Percentiles rank a stretch among this genome's conserved stretches.
Conservation (phyloP, 2,113 vertebrate genomes). For the Athene cunicularia region DNA sequence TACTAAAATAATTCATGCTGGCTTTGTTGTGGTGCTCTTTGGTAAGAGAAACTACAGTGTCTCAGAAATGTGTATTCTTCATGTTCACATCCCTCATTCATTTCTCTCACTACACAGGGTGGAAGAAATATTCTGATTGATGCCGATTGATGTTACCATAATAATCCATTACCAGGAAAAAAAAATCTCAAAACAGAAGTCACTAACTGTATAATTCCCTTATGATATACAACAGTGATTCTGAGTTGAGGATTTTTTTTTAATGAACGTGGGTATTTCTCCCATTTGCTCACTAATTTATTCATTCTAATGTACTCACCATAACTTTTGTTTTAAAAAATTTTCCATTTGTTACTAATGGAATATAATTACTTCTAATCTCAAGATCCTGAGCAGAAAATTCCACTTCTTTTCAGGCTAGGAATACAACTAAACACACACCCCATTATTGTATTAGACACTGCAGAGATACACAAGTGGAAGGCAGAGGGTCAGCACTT, state of each 20-base stretch:
- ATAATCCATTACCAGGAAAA: background rate
- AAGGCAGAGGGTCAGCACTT: background rate
- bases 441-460: background rate
- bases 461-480: fast-evolving
- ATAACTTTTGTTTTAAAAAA: background rate
- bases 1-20: background rate
- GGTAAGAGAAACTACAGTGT: background rate
- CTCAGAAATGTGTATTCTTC: background rate
- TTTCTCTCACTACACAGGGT: background rate
- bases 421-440: background rate
- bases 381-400: background rate
- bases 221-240: background rate
- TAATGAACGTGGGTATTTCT: background rate
- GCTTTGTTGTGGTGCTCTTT: background rate
- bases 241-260: background rate
- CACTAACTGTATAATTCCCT: background rate
- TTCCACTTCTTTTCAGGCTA: background rate
- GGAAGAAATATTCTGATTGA: background rate
- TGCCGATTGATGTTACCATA: background rate
- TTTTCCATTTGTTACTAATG: background rate
- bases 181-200: background rate
- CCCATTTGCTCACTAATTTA: background rate
- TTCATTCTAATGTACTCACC: background rate
- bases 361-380: background rate
- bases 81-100: background rate